Evolutionary conservation across 2,113 vertebrate genomes (phyloP).

Genomic region (Phrynosoma platyrhinos): DNA sequence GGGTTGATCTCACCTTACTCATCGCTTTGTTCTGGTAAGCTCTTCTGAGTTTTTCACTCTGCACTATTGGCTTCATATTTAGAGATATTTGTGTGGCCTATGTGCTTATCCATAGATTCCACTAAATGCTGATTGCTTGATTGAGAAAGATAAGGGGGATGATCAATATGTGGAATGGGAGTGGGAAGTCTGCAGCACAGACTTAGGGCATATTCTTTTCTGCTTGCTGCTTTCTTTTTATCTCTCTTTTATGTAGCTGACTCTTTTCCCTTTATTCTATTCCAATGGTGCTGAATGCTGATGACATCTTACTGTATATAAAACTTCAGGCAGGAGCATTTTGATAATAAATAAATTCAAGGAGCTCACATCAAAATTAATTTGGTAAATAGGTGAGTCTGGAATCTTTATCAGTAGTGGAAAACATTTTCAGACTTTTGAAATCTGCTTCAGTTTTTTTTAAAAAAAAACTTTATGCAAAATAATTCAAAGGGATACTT

Average conservation of each 20-base stretch:
- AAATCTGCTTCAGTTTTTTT: background rate
- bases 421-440: background rate
- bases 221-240: conserved; percentile 75
- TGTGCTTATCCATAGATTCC: background rate
- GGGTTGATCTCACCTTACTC: background rate
- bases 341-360: conserved; percentile 47
- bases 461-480: no score
- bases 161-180: conserved; percentile 69
- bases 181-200: conserved; percentile 67
- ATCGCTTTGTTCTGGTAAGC: conserved; percentile 18
- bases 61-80: accelerated
- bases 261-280: conserved; percentile 64
- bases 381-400: conserved; percentile 37
- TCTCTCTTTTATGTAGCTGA: conserved; percentile 72
- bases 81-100: background rate
- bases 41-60: background rate
- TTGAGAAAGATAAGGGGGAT: conserved; percentile 41
- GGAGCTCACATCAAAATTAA: conserved; percentile 25
- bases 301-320: conserved; percentile 62
- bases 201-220: conserved; percentile 79
- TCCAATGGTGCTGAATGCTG: conserved; percentile 74
- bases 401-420: background rate
- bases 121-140: background rate
- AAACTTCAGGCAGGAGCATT: conserved; percentile 44
- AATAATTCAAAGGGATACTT: no score